Conservation (phyloP, 2,113 vertebrate species). For the Pitta sordida region DNA sequence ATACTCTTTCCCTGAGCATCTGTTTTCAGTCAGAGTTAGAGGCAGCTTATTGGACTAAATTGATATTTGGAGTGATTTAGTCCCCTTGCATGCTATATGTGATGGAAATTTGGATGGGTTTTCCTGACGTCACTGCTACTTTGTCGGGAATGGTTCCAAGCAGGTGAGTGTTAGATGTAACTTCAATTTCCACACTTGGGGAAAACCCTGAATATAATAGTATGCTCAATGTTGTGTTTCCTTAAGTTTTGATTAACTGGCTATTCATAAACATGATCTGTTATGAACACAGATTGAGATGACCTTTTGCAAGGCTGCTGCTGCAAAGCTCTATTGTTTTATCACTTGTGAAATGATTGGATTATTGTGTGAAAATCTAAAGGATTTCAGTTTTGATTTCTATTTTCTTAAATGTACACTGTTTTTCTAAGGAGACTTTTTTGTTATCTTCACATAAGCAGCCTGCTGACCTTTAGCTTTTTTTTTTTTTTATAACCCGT, state of each 20-base stretch:
- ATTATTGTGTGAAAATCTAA: not conserved
- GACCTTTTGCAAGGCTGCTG: not conserved
- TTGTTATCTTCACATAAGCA: not conserved
- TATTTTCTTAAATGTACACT: not conserved
- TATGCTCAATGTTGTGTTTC: not conserved
- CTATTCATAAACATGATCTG: not conserved
- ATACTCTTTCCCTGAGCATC: not conserved
- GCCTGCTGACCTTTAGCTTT: not conserved
- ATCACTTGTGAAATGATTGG: not conserved
- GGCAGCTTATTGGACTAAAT: not conserved
- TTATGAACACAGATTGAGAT: not conserved
- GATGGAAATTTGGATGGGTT: not conserved
- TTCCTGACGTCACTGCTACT: not conserved
- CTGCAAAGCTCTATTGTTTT: not conserved
- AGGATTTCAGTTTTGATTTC: not conserved
- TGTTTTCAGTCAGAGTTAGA: not conserved
- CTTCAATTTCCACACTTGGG: not conserved
- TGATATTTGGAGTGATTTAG: not conserved
- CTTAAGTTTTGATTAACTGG: not conserved
- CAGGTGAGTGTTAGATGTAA: not conserved
- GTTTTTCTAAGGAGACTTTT: not conserved
- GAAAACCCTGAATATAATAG: not conserved
- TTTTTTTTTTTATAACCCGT: not conserved
- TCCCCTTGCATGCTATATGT: rapidly evolving
- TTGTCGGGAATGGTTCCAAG: not conserved